A percentile compares a stretch with the other conserved stretches of the same genome.
Conservation (phyloP, 2,888 invertebrate genomes). For the Drosophila fulvimacula region DNA sequence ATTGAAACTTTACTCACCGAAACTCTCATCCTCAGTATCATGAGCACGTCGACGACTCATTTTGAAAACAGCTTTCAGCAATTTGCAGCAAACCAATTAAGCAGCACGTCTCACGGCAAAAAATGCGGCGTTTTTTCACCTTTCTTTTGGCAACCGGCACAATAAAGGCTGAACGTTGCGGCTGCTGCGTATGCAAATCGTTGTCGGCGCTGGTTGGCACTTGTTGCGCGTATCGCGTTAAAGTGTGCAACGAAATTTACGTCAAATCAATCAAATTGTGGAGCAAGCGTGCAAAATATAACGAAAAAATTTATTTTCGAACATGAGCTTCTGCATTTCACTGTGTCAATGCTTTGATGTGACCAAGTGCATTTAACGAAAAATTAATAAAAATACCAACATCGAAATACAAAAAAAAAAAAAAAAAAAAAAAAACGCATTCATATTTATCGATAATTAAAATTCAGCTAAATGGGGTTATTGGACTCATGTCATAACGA, state of each 20-base stretch:
- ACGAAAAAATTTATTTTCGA: slow-evolving; percentile 25
- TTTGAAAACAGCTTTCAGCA: slow-evolving; percentile 3
- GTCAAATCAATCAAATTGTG: slow-evolving; percentile 28
- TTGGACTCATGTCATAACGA: slow-evolving; percentile 5
- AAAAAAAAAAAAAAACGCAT: too few relatives aligned
- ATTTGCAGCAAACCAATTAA: slow-evolving; percentile 18
- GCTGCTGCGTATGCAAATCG: slow-evolving; percentile 20
- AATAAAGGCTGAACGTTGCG: not conserved
- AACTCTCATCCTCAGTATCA: slow-evolving; percentile 93
- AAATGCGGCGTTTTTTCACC: slow-evolving; percentile 32
- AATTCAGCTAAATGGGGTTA: not conserved
- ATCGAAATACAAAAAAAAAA: not conserved
- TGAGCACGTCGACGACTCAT: slow-evolving; percentile 93
- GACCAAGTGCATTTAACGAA: slow-evolving; percentile 21
- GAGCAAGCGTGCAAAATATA: slow-evolving; percentile 21
- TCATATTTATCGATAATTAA: slow-evolving; percentile 1
- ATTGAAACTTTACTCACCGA: slow-evolving; percentile 86
- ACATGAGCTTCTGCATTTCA: slow-evolving; percentile 45
- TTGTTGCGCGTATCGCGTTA: slow-evolving; percentile 11
- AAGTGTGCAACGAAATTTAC: not conserved
- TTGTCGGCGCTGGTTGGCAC: not conserved
- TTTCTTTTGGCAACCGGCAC: slow-evolving; percentile 38
- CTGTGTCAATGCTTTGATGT: slow-evolving; percentile 35
- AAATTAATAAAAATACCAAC: slow-evolving; percentile 4
- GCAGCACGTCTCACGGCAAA: slow-evolving; percentile 3